Percentiles rank a stretch among this genome's conserved stretches.
These are phyloP conservation scores for Gymnodraco acuticeps DNA, from an alignment of 2,797 vertebrate species.

Conservation along the genomic window DNA sequence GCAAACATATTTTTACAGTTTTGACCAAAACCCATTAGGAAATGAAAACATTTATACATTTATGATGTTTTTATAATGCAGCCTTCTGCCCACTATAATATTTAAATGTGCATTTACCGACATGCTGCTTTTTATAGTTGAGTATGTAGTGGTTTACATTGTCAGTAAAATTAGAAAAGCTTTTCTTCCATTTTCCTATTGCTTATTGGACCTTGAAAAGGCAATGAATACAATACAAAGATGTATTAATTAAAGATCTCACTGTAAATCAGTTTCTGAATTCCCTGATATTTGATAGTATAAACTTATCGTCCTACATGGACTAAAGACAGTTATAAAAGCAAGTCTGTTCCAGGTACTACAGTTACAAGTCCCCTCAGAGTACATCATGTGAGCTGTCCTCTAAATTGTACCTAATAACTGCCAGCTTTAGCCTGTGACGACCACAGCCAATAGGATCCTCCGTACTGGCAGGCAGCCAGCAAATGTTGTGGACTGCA, in stretches of 20 bases:
- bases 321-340: slow-evolving; percentile 34
- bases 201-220: slow-evolving; percentile 14
- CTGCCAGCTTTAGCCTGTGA: slow-evolving; percentile 70
- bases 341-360: slow-evolving; percentile 44
- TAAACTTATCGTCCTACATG: slow-evolving; percentile 13
- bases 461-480: slow-evolving; percentile 69
- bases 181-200: not conserved
- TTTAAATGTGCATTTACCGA: slow-evolving; percentile 5
- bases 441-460: slow-evolving; percentile 65
- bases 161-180: slow-evolving; percentile 17
- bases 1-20: not conserved
- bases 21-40: not conserved
- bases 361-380: slow-evolving; percentile 65
- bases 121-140: slow-evolving; percentile 3
- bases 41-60: not conserved
- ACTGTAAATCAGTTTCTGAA: slow-evolving; percentile 22
- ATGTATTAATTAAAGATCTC: not conserved
- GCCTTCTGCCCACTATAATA: not conserved
- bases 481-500: slow-evolving; percentile 77
- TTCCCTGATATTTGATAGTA: slow-evolving; percentile 27
- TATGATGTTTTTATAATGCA: not conserved
- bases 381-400: slow-evolving; percentile 72
- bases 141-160: not conserved
- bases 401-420: slow-evolving; percentile 76
- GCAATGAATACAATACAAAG: slow-evolving; percentile 6